phyloP scores from a whole-genome alignment of 2,888 invertebrate species.

The Dynastes tityus region DNA sequence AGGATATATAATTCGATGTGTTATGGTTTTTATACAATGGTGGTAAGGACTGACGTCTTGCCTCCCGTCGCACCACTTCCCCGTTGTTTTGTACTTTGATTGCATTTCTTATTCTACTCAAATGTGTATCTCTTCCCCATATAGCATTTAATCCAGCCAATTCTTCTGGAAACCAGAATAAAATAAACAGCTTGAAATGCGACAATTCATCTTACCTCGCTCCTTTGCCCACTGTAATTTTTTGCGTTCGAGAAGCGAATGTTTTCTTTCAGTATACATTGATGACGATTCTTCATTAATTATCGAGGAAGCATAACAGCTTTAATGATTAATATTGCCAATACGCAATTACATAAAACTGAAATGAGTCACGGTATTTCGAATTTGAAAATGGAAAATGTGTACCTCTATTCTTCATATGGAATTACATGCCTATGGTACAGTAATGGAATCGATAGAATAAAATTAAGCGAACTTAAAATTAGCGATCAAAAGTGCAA shows the following conservation, averaged over 20 bases:
- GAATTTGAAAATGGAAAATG: constrained; percentile 11
- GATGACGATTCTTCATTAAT: constrained; percentile 38
- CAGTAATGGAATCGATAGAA: neutral
- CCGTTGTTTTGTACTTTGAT: constrained; percentile 59
- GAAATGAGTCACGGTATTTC: constrained; percentile 51
- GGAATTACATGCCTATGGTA: constrained; percentile 3
- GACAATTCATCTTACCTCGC: constrained; percentile 77
- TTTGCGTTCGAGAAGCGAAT: constrained; percentile 88
- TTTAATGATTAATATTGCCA: constrained; percentile 54
- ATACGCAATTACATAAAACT: constrained; percentile 58
- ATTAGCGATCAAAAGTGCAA: neutral
- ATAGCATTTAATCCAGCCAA: constrained; percentile 84
- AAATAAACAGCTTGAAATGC: neutral
- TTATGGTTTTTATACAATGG: constrained; percentile 67
- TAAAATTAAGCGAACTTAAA: neutral
- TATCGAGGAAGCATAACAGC: constrained; percentile 43
- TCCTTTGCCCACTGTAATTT: constrained; percentile 95
- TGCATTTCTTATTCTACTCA: constrained; percentile 61
- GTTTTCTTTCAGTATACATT: constrained; percentile 56
- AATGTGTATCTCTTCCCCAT: constrained; percentile 74
- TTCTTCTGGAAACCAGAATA: constrained; percentile 78
- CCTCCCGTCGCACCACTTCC: constrained; percentile 60
- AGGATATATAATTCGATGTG: constrained; percentile 61
- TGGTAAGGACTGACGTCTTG: constrained; percentile 66
- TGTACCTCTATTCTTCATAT: constrained; percentile 19